A percentile compares a stretch with the other conserved stretches of the same genome.
phyloP scores from a whole-genome alignment of 2,113 vertebrate genomes.

The Malurus elegans region DNA sequence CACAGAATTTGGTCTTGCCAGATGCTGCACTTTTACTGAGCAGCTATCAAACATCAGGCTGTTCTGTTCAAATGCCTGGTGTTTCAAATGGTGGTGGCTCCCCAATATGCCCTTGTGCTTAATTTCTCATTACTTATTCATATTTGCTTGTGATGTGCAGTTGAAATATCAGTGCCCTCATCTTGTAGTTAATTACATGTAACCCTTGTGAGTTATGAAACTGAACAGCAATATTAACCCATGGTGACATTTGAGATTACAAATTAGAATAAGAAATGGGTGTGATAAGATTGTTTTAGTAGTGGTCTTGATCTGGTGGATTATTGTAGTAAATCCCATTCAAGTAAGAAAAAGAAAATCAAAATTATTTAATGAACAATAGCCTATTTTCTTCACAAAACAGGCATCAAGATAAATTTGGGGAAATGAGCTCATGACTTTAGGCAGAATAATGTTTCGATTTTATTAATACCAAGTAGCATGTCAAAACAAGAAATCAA shows the following conservation, averaged over 20 bases:
- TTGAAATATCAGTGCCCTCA: not conserved
- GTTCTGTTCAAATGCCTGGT: not conserved
- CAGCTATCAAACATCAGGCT: not conserved
- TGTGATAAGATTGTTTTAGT: not conserved
- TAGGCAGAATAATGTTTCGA: not conserved
- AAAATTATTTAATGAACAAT: not conserved
- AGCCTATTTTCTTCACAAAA: not conserved
- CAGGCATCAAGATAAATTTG: not conserved
- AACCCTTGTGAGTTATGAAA: not conserved
- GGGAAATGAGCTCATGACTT: slow-evolving; percentile 1
- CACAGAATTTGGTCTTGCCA: not conserved
- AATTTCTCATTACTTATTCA: not conserved
- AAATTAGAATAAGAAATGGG: not conserved
- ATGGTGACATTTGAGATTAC: not conserved
- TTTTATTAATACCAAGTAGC: slow-evolving; percentile 32
- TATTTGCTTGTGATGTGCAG: not conserved
- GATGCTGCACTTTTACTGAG: not conserved
- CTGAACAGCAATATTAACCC: not conserved
- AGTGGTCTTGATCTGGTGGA: not conserved
- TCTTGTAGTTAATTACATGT: not conserved
- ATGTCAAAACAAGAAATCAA: slow-evolving; percentile 51
- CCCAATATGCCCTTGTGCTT: not conserved
- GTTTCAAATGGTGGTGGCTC: not conserved
- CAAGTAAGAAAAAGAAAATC: not conserved
- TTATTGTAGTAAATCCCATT: not conserved